phyloP scores from a whole-genome alignment of 2,888 invertebrate species.

The Caenorhabditis macrosperma region DNA sequence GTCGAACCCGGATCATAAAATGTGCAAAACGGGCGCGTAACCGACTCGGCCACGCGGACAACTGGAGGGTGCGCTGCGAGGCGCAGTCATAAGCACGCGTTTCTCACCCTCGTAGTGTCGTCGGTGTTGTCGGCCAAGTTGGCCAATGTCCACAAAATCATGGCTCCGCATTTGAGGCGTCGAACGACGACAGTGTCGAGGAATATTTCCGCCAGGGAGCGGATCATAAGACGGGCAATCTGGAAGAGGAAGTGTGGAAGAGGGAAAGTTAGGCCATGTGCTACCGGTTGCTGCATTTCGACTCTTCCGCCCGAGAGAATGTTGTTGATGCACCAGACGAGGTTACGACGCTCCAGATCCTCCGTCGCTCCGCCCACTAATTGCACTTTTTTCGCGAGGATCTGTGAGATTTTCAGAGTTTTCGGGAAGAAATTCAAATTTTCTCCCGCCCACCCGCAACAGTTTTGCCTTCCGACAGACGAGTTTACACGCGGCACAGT shows the following conservation, averaged over 20 bases:
- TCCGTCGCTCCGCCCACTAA: not conserved
- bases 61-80: no score
- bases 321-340: constrained; percentile 62
- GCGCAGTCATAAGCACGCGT: no score
- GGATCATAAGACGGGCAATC: constrained; percentile 27
- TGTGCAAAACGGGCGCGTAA: no score
- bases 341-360: constrained; percentile 30
- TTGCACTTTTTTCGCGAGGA: constrained; percentile 39
- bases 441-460: constrained; percentile 22
- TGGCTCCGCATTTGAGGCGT: constrained; percentile 19
- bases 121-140: constrained; percentile 57
- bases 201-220: constrained; percentile 14
- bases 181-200: not conserved
- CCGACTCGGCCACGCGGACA: no score
- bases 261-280: not conserved
- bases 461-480: constrained; percentile 41
- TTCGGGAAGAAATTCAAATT: not conserved
- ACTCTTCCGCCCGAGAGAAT: constrained; percentile 56
- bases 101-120: constrained; percentile 42
- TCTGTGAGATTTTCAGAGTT: constrained; percentile 4
- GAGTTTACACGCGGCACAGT: constrained; percentile 56
- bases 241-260: not conserved
- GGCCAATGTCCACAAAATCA: constrained; percentile 61
- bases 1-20: no score
- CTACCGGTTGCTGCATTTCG: constrained; percentile 8